phyloP scores from a whole-genome alignment of 2,888 invertebrate genomes.

The Mythimna pallens region DNA sequence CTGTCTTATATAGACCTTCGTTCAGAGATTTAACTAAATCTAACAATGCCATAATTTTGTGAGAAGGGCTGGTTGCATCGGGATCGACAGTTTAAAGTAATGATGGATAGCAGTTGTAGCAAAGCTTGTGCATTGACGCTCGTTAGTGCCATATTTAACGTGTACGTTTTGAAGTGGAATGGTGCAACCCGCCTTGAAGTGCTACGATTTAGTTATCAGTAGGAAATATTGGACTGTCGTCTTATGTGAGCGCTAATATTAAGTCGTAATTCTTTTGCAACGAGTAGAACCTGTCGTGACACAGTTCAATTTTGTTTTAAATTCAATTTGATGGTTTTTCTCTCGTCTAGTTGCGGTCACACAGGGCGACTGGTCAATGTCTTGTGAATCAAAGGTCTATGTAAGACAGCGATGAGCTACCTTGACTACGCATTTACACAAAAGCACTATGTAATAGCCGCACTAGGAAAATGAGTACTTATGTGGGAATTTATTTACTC shows the following conservation, averaged over 20 bases:
- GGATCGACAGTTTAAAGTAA: slow-evolving; percentile 33
- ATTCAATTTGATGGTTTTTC: neutral
- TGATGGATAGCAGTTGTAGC: slow-evolving; percentile 33
- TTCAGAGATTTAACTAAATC: slow-evolving; percentile 34
- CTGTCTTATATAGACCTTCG: slow-evolving; percentile 62
- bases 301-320: neutral
- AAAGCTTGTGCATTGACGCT: slow-evolving; percentile 57
- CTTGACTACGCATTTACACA: slow-evolving; percentile 68
- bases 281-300: neutral
- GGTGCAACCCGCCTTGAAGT: slow-evolving; percentile 27
- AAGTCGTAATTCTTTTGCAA: neutral
- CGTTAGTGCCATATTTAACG: slow-evolving; percentile 58
- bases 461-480: slow-evolving; percentile 62
- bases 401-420: slow-evolving; percentile 59
- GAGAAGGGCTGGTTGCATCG: slow-evolving; percentile 34
- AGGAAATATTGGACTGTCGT: slow-evolving; percentile 5
- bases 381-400: slow-evolving; percentile 50
- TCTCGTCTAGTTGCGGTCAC: neutral
- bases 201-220: slow-evolving; percentile 28
- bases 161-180: slow-evolving; percentile 36
- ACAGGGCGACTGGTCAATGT: slow-evolving; percentile 1
- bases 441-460: slow-evolving; percentile 67
- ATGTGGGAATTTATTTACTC: slow-evolving; percentile 61
- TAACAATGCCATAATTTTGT: slow-evolving; percentile 59
- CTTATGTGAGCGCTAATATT: neutral